phyloP scores from a whole-genome alignment of 2,797 vertebrate genomes.

The Rhynchonycteris naso region DNA sequence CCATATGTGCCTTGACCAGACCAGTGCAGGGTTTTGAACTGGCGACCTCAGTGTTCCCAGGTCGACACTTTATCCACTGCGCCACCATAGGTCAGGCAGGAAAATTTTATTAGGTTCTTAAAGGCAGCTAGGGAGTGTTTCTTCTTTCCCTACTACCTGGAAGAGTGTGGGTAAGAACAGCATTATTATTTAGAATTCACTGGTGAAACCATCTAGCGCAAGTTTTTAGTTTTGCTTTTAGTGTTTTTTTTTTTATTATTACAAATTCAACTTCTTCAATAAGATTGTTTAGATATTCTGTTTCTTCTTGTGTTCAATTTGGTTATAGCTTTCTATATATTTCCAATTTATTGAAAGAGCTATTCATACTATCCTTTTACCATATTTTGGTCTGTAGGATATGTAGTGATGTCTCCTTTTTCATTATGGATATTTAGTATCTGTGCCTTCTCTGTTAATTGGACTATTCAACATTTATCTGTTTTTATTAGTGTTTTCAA shows the following conservation, averaged over 20 bases:
- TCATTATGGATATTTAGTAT: not conserved
- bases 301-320: not conserved
- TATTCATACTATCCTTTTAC: not conserved
- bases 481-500: conserved; percentile 43
- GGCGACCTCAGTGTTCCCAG: no score
- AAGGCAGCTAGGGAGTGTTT: not conserved
- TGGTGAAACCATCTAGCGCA: not conserved
- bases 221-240: conserved; percentile 57
- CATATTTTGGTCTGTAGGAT: not conserved
- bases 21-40: no score
- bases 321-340: not conserved
- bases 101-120: not conserved
- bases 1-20: no score
- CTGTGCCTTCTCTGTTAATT: not conserved
- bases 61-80: no score
- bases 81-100: no score
- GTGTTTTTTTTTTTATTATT: conserved; percentile 45
- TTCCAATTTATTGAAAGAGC: not conserved
- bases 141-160: not conserved
- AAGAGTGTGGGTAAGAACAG: not conserved
- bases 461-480: not conserved
- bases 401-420: not conserved
- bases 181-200: conserved; percentile 25
- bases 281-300: not conserved
- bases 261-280: not conserved